A percentile compares a stretch with the other conserved stretches of the same genome.
Conservation (phyloP, 2,888 invertebrate species). For the Clostera curtula region DNA sequence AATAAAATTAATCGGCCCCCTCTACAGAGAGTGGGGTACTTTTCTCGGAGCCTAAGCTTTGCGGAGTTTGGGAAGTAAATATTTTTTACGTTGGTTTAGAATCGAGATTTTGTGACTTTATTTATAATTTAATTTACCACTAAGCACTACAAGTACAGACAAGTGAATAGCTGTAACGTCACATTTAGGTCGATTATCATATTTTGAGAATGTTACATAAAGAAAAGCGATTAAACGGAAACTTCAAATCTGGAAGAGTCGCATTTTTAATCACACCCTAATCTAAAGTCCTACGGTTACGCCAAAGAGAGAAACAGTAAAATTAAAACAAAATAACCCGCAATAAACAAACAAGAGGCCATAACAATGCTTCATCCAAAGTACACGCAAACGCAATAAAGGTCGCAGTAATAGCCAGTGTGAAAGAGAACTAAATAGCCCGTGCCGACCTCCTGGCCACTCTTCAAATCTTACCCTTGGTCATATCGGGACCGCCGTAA, state of each 20-base stretch:
- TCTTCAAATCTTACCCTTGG: constrained; percentile 36
- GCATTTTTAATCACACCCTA: too few relatives aligned
- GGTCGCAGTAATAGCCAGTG: constrained; percentile 54
- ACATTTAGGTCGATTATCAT: too few relatives aligned
- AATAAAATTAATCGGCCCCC: constrained; percentile 65
- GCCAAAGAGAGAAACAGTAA: too few relatives aligned
- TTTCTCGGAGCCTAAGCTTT: constrained; percentile 22
- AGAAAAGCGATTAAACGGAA: too few relatives aligned
- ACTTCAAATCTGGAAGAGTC: too few relatives aligned
- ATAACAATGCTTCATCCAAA: constrained; percentile 21
- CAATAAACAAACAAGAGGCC: constrained; percentile 18
- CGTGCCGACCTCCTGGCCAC: constrained; percentile 62
- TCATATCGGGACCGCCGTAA: constrained; percentile 24
- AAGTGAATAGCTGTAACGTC: too few relatives aligned
- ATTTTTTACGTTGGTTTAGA: too few relatives aligned
- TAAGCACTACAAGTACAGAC: too few relatives aligned
- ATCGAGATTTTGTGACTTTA: too few relatives aligned
- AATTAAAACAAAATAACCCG: constrained; percentile 2
- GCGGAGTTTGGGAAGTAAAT: constrained; percentile 22
- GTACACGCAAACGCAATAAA: constrained; percentile 52
- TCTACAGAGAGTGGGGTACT: constrained; percentile 25
- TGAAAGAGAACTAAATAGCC: constrained; percentile 68
- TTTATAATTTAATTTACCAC: too few relatives aligned
- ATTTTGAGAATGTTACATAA: too few relatives aligned
- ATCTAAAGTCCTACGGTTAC: too few relatives aligned